Percentiles rank a stretch among this genome's conserved stretches.
phyloP scores from a whole-genome alignment of 2,113 vertebrate genomes.

The Podarcis raffonei region DNA sequence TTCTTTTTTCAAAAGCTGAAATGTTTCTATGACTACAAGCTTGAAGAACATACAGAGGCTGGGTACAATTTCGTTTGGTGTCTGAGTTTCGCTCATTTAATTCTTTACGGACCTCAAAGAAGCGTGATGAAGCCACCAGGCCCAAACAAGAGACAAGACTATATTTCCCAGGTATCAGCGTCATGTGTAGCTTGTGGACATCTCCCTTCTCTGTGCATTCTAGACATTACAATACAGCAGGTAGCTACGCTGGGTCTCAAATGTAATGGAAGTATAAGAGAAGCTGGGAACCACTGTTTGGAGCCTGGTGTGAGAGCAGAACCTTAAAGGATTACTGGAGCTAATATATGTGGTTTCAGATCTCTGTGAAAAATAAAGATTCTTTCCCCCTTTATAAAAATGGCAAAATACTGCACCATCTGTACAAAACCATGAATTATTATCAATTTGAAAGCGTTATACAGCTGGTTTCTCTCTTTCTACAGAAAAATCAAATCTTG shows the following conservation, averaged over 20 bases:
- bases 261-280: not conserved
- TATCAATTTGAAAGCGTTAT: not conserved
- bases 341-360: slow-evolving; percentile 7
- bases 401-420: slow-evolving; percentile 15
- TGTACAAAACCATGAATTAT: not conserved
- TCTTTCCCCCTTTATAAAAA: not conserved
- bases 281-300: not conserved
- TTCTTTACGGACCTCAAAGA: not conserved
- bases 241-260: not conserved
- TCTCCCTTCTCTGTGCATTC: not conserved
- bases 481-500: not conserved
- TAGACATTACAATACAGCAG: not conserved
- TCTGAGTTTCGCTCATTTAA: not conserved
- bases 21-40: too few species aligned
- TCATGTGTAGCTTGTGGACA: not conserved
- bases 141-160: not conserved
- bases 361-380: not conserved
- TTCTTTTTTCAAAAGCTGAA: not conserved
- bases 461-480: slow-evolving; percentile 9
- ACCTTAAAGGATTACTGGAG: not conserved
- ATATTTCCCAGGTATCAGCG: not conserved
- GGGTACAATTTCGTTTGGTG: not conserved
- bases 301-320: not conserved
- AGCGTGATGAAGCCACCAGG: not conserved
- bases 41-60: not conserved